phyloP scores from a whole-genome alignment of 1,140 invertebrate genomes.

The Apolygus lucorum region DNA sequence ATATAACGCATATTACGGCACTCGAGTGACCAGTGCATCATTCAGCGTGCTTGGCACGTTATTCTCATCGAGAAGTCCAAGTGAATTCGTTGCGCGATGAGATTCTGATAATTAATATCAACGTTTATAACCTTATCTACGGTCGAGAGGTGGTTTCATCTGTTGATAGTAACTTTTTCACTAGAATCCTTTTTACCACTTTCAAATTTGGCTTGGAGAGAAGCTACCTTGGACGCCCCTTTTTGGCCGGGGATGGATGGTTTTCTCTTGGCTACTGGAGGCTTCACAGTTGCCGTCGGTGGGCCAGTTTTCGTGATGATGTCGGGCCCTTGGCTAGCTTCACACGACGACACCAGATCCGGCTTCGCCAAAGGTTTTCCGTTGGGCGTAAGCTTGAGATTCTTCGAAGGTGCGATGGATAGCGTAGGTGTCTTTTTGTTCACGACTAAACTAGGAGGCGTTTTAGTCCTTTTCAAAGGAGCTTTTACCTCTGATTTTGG shows the following conservation, averaged over 20 bases:
- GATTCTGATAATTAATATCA: too few species aligned
- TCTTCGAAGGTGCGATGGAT: conserved; percentile 34
- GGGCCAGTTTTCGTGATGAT: conserved; percentile 37
- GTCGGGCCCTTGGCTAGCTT: conserved; percentile 51
- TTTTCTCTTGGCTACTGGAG: conserved; percentile 34
- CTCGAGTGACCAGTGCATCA: too few species aligned
- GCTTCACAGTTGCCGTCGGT: conserved; percentile 34
- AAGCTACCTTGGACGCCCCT: conserved; percentile 54
- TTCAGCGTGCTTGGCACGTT: too few species aligned
- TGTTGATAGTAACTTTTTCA: conserved; percentile 11
- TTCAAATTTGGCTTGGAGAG: conserved; percentile 65
- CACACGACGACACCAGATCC: conserved; percentile 59
- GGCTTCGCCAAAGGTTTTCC: conserved; percentile 44
- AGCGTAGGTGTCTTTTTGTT: conserved; percentile 31
- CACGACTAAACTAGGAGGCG: conserved; percentile 39
- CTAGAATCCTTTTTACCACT: conserved; percentile 1
- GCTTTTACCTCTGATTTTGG: conserved; percentile 20
- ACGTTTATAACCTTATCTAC: too few species aligned
- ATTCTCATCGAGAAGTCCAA: too few species aligned
- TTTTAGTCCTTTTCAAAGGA: conserved; percentile 36
- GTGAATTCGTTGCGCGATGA: too few species aligned
- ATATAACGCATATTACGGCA: too few species aligned
- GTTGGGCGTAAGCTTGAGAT: conserved; percentile 35
- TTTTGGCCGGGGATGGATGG: conserved; percentile 33
- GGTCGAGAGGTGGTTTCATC: background rate